Evolutionary conservation across 23 tunicate genomes (phyloP).

Genomic region (Oikopleura albicans): DNA sequence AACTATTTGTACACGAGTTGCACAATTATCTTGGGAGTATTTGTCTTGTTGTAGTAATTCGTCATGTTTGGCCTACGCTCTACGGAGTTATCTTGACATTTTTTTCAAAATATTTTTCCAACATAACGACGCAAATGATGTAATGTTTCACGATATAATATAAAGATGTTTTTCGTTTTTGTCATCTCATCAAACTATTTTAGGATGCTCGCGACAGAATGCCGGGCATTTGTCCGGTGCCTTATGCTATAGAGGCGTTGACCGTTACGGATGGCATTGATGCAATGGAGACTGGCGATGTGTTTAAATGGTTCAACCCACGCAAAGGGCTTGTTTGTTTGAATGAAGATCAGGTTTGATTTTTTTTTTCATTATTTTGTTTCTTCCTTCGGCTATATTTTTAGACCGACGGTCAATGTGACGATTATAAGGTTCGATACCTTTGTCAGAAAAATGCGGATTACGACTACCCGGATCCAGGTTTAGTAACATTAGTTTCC

Average conservation of each 20-base stretch:
- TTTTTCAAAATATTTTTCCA: too few relatives aligned
- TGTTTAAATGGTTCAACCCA: conserved; percentile 41
- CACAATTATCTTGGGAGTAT: too few relatives aligned
- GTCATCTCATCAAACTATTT: too few relatives aligned
- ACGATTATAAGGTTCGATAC: conserved; percentile 66
- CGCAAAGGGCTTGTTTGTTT: conserved; percentile 35
- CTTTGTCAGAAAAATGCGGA: conserved; percentile 26
- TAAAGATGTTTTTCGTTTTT: too few relatives aligned
- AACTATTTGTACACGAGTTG: too few relatives aligned
- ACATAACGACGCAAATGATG: too few relatives aligned
- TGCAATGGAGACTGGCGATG: conserved; percentile 29
- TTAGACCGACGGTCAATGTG: conserved; percentile 31
- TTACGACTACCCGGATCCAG: background rate
- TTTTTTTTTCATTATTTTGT: background rate
- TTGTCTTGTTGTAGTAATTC: too few relatives aligned
- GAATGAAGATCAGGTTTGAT: conserved; percentile 34
- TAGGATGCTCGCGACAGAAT: background rate
- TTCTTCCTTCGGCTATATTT: background rate
- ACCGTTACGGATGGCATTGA: conserved; percentile 24
- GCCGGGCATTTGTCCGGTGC: conserved; percentile 21
- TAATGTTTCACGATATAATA: too few relatives aligned
- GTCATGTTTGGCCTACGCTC: too few relatives aligned
- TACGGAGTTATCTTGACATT: too few relatives aligned
- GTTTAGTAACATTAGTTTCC: too few relatives aligned
- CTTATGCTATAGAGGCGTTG: conserved; percentile 36